Evolutionary conservation across 2,797 vertebrate species (phyloP).

Genomic region (Poliocrania exsul): DNA sequence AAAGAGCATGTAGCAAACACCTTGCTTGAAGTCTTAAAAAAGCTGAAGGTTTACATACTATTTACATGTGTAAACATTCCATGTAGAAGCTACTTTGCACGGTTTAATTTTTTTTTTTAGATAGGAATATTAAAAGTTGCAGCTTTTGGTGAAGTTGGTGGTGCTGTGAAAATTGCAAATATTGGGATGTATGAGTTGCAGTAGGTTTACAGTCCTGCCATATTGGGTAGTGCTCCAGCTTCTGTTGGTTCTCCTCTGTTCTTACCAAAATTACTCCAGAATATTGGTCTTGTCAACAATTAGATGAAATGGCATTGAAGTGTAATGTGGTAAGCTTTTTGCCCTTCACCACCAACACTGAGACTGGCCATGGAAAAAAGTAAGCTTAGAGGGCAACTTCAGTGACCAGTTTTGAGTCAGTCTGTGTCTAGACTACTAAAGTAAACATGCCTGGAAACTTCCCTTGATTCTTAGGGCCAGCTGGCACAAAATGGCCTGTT

Average conservation of each 20-base stretch:
- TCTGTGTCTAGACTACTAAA: constrained; percentile 42
- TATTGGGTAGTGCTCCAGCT: accelerated
- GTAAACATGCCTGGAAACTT: neutral
- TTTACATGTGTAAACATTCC: neutral
- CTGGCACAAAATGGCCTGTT: constrained; percentile 28
- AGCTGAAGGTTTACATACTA: neutral
- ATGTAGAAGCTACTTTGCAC: neutral
- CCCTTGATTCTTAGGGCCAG: neutral
- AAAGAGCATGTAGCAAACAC: neutral
- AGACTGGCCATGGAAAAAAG: neutral
- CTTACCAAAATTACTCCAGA: neutral
- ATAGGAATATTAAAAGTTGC: neutral
- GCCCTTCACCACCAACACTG: neutral
- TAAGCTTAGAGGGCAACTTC: neutral
- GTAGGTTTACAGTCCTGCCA: neutral
- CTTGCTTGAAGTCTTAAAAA: neutral
- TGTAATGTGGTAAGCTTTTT: neutral
- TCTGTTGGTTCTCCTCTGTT: neutral
- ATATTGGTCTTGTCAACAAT: neutral
- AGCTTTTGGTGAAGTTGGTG: neutral
- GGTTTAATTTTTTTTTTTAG: neutral
- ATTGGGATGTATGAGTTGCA: neutral
- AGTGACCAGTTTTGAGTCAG: constrained; percentile 12
- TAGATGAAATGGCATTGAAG: neutral
- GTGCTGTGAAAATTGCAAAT: neutral